Conservation (phyloP, 2,888 invertebrate species). For the Empis stercorea region DNA sequence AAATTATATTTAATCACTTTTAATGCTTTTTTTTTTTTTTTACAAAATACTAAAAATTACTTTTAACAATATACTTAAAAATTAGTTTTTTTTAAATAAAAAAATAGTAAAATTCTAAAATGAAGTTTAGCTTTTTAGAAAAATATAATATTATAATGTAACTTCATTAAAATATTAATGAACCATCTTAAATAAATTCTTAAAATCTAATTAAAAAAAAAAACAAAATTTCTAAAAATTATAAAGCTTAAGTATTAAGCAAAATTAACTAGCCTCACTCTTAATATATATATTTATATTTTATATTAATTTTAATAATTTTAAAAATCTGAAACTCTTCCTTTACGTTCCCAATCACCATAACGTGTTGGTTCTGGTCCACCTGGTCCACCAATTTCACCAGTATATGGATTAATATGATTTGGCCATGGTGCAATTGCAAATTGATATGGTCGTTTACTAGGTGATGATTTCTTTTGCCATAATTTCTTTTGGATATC, state of each 20-base stretch:
- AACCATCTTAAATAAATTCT: too few species aligned
- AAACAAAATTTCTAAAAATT: too few species aligned
- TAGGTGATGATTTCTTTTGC: too few species aligned
- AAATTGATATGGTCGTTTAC: too few species aligned
- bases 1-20: too few species aligned
- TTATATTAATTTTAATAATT: constrained; percentile 35
- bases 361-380: constrained; percentile 98
- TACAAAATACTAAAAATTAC: too few species aligned
- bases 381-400: constrained; percentile 87
- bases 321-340: constrained; percentile 89
- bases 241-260: background rate
- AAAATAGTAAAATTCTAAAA: background rate
- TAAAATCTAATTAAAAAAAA: too few species aligned
- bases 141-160: constrained; percentile 5
- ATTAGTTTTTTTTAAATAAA: too few species aligned
- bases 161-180: constrained; percentile 4
- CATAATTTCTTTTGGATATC: too few species aligned
- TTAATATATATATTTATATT: too few species aligned
- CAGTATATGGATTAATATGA: constrained; percentile 80
- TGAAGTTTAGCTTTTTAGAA: constrained; percentile 3
- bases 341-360: constrained; percentile 99
- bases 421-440: constrained; percentile 51
- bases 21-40: background rate
- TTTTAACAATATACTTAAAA: too few species aligned
- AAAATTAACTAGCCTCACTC: constrained; percentile 6